Percentiles rank a stretch among this genome's conserved stretches.
Evolutionary conservation across 2,113 vertebrate species (phyloP).

Genomic region (Coturnix japonica): DNA sequence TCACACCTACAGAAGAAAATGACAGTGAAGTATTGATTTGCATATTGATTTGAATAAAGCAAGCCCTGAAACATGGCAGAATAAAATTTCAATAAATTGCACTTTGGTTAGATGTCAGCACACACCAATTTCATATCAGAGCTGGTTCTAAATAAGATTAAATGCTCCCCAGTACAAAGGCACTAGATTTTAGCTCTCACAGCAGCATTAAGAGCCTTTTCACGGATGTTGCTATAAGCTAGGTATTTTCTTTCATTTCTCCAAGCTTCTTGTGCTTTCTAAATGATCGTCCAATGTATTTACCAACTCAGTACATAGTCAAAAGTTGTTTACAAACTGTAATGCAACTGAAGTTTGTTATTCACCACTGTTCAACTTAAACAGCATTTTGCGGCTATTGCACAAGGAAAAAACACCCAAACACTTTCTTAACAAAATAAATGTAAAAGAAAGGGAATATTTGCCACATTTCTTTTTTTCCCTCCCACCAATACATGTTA

Average conservation of each 20-base stretch:
- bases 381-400: background rate
- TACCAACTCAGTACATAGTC: background rate
- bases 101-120: constrained; percentile 32
- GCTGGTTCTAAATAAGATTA: background rate
- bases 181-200: constrained; percentile 27
- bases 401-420: background rate
- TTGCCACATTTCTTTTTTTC: background rate
- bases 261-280: background rate
- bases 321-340: constrained; percentile 28
- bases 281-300: background rate
- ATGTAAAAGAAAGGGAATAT: background rate
- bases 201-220: constrained; percentile 21
- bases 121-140: constrained; percentile 18
- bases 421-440: background rate
- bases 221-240: constrained; percentile 7
- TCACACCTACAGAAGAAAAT: background rate
- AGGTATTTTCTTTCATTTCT: background rate
- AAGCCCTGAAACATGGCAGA: constrained; percentile 39
- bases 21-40: constrained; percentile 11
- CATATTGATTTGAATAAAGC: background rate
- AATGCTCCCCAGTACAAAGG: background rate
- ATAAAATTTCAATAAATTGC: background rate
- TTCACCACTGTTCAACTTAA: background rate
- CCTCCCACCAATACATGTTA: background rate
- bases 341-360: background rate